A percentile compares a stretch with the other conserved stretches of the same genome.
phyloP scores from a whole-genome alignment of 2,113 vertebrate genomes.

The Paramormyrops kingsleyae region DNA sequence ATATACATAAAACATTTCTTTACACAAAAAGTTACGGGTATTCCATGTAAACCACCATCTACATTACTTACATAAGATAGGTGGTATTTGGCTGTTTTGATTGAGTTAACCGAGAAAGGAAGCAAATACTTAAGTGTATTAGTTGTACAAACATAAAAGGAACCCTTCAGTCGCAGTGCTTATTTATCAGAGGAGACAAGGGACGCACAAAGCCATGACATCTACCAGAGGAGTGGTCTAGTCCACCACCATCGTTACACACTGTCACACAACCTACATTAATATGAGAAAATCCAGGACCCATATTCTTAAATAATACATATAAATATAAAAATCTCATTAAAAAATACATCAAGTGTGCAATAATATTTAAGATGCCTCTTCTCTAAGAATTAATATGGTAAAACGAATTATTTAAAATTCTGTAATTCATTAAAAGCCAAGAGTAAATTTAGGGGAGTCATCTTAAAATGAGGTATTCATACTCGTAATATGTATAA shows the following conservation, averaged over 20 bases:
- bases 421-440: neutral
- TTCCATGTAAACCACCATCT: neutral
- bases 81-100: neutral
- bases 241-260: neutral
- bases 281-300: conserved; percentile 7
- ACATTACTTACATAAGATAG: neutral
- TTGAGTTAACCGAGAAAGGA: neutral
- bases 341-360: neutral
- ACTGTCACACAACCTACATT: neutral
- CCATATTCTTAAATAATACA: conserved; percentile 14
- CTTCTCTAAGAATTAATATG: neutral
- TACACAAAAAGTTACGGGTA: neutral
- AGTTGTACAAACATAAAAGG: neutral
- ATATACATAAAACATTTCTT: neutral
- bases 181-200: neutral
- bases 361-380: neutral
- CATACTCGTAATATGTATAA: neutral
- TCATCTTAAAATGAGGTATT: conserved; percentile 15
- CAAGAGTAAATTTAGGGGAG: neutral
- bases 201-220: neutral
- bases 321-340: neutral
- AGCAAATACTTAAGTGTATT: neutral
- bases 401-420: conserved; percentile 7
- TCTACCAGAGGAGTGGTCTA: neutral
- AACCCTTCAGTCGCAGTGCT: neutral